A percentile compares a stretch with the other conserved stretches of the same genome.
Evolutionary conservation across 2,888 invertebrate species (phyloP).

Genomic region (Phorcus lineatus): DNA sequence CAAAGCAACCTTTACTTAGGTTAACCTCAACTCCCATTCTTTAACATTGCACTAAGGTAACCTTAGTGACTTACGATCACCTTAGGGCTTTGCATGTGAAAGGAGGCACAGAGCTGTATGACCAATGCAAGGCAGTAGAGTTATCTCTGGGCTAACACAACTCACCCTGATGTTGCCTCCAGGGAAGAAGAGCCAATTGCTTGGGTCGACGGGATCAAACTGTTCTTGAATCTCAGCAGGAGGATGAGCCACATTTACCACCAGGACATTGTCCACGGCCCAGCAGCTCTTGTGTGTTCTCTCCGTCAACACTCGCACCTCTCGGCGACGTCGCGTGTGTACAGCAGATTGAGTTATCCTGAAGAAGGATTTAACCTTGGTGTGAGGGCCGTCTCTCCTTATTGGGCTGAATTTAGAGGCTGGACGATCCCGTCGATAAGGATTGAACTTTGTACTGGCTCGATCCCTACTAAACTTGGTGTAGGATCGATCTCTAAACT

Average conservation of each 20-base stretch:
- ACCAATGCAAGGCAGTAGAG: too few species aligned
- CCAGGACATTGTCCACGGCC: slow-evolving; percentile 75
- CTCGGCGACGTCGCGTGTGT: background rate
- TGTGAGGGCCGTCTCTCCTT: too few species aligned
- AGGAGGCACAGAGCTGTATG: too few species aligned
- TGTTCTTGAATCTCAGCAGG: slow-evolving; percentile 68
- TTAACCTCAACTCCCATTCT: too few species aligned
- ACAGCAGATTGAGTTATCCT: background rate
- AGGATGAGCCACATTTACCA: slow-evolving; percentile 70
- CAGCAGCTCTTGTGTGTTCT: slow-evolving; percentile 67
- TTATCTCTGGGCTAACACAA: background rate
- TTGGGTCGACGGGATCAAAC: slow-evolving; percentile 75
- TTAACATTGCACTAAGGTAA: too few species aligned
- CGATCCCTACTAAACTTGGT: background rate
- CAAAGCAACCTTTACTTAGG: too few species aligned
- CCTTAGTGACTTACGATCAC: too few species aligned
- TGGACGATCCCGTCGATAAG: too few species aligned
- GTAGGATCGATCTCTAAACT: background rate
- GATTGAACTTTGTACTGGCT: background rate
- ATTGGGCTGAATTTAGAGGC: too few species aligned
- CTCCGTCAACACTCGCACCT: background rate
- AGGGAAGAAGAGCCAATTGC: slow-evolving; percentile 76
- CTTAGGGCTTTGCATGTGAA: too few species aligned
- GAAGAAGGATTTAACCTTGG: background rate
- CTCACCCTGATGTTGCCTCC: slow-evolving; percentile 74